Conservation (phyloP, 2,888 invertebrate species). For the Pseudanteris insignis region DNA sequence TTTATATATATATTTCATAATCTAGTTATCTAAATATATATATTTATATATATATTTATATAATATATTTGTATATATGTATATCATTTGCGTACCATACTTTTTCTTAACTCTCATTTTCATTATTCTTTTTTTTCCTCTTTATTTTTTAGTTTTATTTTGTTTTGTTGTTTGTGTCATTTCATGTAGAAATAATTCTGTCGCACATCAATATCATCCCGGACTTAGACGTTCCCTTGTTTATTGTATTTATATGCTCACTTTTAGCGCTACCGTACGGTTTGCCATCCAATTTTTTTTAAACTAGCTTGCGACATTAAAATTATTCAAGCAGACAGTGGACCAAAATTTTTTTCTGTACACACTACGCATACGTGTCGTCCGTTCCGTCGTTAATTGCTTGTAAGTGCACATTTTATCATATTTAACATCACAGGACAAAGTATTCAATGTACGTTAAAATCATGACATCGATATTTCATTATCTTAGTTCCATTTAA, state of each 20-base stretch:
- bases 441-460: slow-evolving; percentile 46
- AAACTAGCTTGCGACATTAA: slow-evolving; percentile 46
- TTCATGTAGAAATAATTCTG: slow-evolving; percentile 58
- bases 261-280: slow-evolving; percentile 46
- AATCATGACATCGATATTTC: too few relatives aligned
- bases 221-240: slow-evolving; percentile 3
- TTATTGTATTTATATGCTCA: slow-evolving; percentile 56
- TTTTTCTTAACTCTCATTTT: too few relatives aligned
- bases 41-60: slow-evolving; percentile 45
- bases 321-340: slow-evolving; percentile 50
- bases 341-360: slow-evolving; percentile 46
- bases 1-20: slow-evolving; percentile 54
- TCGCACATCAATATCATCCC: slow-evolving; percentile 7
- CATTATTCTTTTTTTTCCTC: too few relatives aligned
- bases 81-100: too few relatives aligned
- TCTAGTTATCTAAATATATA: slow-evolving; percentile 61
- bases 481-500: too few relatives aligned
- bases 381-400: slow-evolving; percentile 42
- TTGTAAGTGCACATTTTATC: slow-evolving; percentile 52
- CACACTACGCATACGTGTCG: slow-evolving; percentile 45
- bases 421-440: slow-evolving; percentile 51
- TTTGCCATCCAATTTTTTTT: slow-evolving; percentile 46
- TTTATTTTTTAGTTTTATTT: slow-evolving; percentile 55
- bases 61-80: slow-evolving; percentile 47
- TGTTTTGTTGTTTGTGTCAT: too few relatives aligned